Evolutionary conservation across 64 coral and sea anemone genomes (phyloP).

Genomic region (Montipora capricornis): DNA sequence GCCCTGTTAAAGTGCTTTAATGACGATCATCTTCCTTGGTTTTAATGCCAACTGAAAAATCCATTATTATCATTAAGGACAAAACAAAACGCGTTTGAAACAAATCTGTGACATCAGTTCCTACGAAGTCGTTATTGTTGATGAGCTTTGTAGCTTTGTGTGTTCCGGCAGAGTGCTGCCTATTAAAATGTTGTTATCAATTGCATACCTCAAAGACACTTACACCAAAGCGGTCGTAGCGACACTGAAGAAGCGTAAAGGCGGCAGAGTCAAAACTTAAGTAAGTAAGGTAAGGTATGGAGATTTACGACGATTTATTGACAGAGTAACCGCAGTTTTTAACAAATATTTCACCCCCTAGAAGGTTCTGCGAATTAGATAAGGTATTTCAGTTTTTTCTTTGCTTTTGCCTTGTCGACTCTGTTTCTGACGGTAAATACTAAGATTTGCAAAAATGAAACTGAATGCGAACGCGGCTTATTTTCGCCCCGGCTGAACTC

Average conservation of each 20-base stretch:
- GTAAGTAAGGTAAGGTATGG: too few species aligned
- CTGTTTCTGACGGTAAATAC: too few species aligned
- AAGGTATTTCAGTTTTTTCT: too few species aligned
- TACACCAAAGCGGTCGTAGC: not conserved
- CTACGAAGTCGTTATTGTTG: not conserved
- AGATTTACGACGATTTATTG: too few species aligned
- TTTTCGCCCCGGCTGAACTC: too few species aligned
- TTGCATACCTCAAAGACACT: not conserved
- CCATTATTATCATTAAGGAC: not conserved
- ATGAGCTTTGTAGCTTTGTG: not conserved
- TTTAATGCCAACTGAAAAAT: not conserved
- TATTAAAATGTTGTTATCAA: constrained; percentile 14
- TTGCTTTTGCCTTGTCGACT: too few species aligned
- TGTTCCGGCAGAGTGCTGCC: not conserved
- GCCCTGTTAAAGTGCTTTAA: not conserved
- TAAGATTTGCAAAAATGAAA: too few species aligned
- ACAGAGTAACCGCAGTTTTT: too few species aligned
- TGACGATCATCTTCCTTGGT: not conserved
- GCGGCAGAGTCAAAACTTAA: too few species aligned
- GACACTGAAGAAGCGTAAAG: not conserved
- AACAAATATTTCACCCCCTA: too few species aligned
- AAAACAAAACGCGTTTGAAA: not conserved
- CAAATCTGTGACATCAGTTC: not conserved
- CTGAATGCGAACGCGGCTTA: too few species aligned
- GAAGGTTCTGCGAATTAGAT: too few species aligned